A percentile compares a stretch with the other conserved stretches of the same genome.
phyloP scores from a whole-genome alignment of 1,140 invertebrate species.

The Oppia nitens region DNA sequence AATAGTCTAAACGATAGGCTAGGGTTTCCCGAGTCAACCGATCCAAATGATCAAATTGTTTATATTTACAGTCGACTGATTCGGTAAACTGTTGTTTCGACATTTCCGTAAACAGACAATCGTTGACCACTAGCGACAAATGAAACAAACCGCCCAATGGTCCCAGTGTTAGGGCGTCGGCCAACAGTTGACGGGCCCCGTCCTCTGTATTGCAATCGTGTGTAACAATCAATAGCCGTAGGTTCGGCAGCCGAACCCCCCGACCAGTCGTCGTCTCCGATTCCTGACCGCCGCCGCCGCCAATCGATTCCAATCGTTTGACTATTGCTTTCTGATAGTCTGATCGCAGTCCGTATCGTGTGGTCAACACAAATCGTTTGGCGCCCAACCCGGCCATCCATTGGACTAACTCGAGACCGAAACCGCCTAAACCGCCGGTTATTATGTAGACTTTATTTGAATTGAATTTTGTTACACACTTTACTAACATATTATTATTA shows the following conservation, averaged over 20 bases:
- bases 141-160: conserved; percentile 87
- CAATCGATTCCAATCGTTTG: conserved; percentile 41
- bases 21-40: conserved; percentile 49
- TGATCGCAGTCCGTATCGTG: conserved; percentile 62
- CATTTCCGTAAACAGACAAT: conserved; percentile 75
- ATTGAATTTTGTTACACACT: conserved; percentile 66
- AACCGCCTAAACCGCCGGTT: conserved; percentile 78
- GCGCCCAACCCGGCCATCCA: conserved; percentile 77
- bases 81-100: conserved; percentile 53
- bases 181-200: conserved; percentile 40
- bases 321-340: conserved; percentile 51
- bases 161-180: conserved; percentile 44
- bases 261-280: conserved; percentile 48
- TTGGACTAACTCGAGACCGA: conserved; percentile 75
- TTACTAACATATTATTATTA: no score
- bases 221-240: no score
- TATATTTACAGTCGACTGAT: conserved; percentile 40
- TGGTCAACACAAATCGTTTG: conserved; percentile 62
- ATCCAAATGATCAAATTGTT: conserved; percentile 56
- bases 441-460: no score
- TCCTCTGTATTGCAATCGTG: conserved; percentile 40
- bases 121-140: conserved; percentile 65
- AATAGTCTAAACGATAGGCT: conserved; percentile 61
- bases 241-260: no score
- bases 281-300: conserved; percentile 48